A percentile compares a stretch with the other conserved stretches of the same genome.
These are phyloP conservation scores for Lindbergichthys nudifrons DNA, from an alignment of 2,797 vertebrate genomes.

Conservation along the genomic window DNA sequence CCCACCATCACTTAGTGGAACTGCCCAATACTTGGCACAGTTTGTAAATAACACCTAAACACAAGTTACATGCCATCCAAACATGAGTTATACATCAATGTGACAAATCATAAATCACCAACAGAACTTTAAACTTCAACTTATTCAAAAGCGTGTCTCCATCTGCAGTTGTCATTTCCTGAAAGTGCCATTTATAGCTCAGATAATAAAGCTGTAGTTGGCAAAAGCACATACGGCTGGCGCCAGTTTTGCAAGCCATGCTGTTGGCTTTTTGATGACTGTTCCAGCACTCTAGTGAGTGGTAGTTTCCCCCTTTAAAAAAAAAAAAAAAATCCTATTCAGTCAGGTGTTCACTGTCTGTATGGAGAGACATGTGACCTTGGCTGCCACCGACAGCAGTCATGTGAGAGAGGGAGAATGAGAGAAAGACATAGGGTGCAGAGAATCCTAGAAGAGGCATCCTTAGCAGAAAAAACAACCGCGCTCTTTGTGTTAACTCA, in stretches of 20 bases:
- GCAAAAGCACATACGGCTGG: constrained; percentile 30
- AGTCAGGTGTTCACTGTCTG: constrained; percentile 66
- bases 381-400: constrained; percentile 38
- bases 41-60: background rate
- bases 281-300: constrained; percentile 57
- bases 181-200: constrained; percentile 58
- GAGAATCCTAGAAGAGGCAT: constrained; percentile 54
- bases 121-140: constrained; percentile 12
- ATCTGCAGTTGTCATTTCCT: constrained; percentile 62
- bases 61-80: background rate
- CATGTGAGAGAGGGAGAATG: constrained; percentile 59
- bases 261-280: constrained; percentile 65
- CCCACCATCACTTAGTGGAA: background rate
- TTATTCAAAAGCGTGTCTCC: constrained; percentile 5
- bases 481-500: constrained; percentile 48
- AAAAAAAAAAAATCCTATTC: constrained; percentile 30
- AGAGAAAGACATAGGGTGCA: constrained; percentile 24
- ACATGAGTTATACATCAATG: constrained; percentile 6
- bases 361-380: constrained; percentile 65
- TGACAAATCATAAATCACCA: constrained; percentile 30
- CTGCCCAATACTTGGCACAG: background rate
- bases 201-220: constrained; percentile 54
- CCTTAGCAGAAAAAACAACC: constrained; percentile 49
- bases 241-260: constrained; percentile 44
- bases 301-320: constrained; percentile 39